Conservation (phyloP, 2,888 invertebrate species). For the Orthonevra nobilis region DNA sequence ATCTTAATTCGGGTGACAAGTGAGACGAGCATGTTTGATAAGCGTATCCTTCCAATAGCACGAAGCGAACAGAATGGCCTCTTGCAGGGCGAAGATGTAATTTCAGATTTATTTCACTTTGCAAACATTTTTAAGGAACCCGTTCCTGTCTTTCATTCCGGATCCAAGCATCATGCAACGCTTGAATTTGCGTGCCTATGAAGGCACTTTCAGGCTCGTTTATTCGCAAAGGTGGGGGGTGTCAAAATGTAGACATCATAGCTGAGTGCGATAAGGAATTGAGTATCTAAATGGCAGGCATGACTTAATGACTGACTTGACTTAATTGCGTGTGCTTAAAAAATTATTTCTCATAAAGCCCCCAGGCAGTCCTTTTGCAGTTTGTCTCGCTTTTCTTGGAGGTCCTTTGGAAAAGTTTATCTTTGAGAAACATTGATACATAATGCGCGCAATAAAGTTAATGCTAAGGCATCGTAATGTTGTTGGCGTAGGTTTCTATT, state of each 20-base stretch:
- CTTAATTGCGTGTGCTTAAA: conserved; percentile 45
- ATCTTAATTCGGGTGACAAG: conserved; percentile 32
- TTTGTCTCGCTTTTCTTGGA: no score
- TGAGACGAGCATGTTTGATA: conserved; percentile 36
- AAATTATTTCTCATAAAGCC: conserved; percentile 17
- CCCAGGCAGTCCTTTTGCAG: background rate
- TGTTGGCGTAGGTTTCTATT: conserved; percentile 8
- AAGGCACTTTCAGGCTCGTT: conserved; percentile 26
- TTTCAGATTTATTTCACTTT: conserved; percentile 48
- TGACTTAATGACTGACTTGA: conserved; percentile 39
- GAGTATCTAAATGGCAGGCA: conserved; percentile 42
- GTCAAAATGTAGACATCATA: conserved; percentile 37
- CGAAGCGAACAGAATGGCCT: no score
- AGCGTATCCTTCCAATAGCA: conserved; percentile 22
- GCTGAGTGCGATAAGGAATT: conserved; percentile 49
- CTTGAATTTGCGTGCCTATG: background rate
- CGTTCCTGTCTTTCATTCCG: conserved; percentile 16
- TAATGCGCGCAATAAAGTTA: conserved; percentile 44
- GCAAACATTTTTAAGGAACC: conserved; percentile 37
- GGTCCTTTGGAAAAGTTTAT: conserved; percentile 30
- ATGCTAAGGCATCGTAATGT: conserved; percentile 34
- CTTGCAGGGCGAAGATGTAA: no score
- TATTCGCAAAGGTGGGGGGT: background rate
- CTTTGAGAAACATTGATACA: conserved; percentile 45
- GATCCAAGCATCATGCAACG: conserved; percentile 1